Evolutionary conservation across 2,113 vertebrate species (phyloP), one percentile per base, ranked within the genome.

Genomic region (Dermatemys mawii): DNA sequence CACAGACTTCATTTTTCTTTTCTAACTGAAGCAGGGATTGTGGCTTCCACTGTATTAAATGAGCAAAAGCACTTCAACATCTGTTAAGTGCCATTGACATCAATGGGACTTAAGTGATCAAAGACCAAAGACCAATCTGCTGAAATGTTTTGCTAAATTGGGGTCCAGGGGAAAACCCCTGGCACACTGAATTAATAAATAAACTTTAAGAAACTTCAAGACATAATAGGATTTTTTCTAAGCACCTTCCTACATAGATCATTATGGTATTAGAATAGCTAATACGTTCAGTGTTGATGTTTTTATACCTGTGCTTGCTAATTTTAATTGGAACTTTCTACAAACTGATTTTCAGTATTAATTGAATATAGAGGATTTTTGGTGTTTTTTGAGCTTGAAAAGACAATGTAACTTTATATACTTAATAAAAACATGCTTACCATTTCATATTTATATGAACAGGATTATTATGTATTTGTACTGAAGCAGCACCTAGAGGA

Each of bases 401-500:
- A 9, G n/a, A 19, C 84, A 93, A 83, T 50, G 2, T 21, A 79
- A 95, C 26, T 32, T 26, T 83, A 19, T 51, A 44, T 35, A 38
- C 5, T 55, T 13, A 1, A 87, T 92, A 82, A 2, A 24, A 75
- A 44, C 11, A 75, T 75, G 3, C 41, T 21, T 44, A 75, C 38
- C 24, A 75, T 75, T 75, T 75, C 38, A 44, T 44, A 44, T 75
- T 13, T 24, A 22, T 38, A 44, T 26, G 19, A 41, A 24, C 38
- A 75, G 10, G 19, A 22, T 41, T 27, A 46, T 75, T 75, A 44
- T 83, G 88, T 87, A 78, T 81, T 48, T 51, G 27, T 10, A 46
- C 2, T 92, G 41, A 8, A 41, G 24, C 57, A 87, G 50, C 0
- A 27, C 0, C 0, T n/a, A 38, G 10, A 81, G 60, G 1, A 91